Evolutionary conservation across 2,797 vertebrate genomes (phyloP), one percentile per base, ranked within the genome.

Genomic region (Sebastes umbrosus): DNA sequence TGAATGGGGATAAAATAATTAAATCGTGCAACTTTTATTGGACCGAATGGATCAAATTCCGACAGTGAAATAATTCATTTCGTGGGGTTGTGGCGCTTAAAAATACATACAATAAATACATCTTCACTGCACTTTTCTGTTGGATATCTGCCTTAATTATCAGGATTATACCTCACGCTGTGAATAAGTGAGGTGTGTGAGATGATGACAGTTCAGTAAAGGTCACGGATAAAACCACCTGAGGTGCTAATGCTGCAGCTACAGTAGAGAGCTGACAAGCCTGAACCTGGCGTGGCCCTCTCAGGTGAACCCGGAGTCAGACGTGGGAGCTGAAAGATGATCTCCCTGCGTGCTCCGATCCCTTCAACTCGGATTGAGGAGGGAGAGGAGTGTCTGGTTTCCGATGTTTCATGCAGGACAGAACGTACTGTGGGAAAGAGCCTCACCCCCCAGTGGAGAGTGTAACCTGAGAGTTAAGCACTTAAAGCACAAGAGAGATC

Each of bases 381-480:
- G 81, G 76, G 69, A 65, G 63, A 62, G 54, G 36, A 52, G 88
- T 80, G 81, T 94, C 81, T 1, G 66, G 84, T 93, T 93, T 88
- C 93, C 74, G 63, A 8, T 46, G 84, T 92, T 84, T 82, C 78
- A 27, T 27, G 77, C 66, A 36, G 78, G 75, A 88, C 78, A 77
- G 79, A 52, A 60, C 32, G 69, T 80, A 79, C 70, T 86, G 90
- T 92, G 92, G 84, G 88, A 94, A 94, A 59, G 58, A 34, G 83
- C 60, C 62, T 86, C 85, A 69, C 76, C 82, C 82, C 82, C 88
- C 84, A 81, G 68, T 2, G 31, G 82, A 82, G 79, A 79, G 69
- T 2, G 92, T 46, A 93, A 95, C 84, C 79, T 4, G 88, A 95
- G 91, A 85, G 50, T n/a, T 27, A 43, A 70, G 79, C 92, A 90